Conservation (phyloP, 2,113 vertebrate species). For the Saguinus midas region DNA sequence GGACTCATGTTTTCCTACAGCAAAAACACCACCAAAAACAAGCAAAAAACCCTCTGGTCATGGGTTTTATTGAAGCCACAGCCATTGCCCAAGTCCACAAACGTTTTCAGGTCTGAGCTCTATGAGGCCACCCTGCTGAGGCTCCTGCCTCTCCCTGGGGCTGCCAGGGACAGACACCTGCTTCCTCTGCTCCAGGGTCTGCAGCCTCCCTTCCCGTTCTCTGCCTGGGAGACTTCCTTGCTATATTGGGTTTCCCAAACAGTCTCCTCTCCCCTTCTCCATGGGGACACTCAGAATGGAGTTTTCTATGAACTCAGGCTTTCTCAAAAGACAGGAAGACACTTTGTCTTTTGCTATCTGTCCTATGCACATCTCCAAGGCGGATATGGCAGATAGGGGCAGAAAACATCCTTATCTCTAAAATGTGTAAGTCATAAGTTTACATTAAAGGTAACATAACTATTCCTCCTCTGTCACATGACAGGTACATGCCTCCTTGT, state of each 20-base stretch:
- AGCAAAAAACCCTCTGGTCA: neutral
- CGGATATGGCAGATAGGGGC: neutral
- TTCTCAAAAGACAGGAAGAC: slow-evolving; percentile 7
- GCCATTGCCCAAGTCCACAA: neutral
- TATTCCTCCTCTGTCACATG: neutral
- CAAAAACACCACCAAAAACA: neutral
- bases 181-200: neutral
- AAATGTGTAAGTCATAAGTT: slow-evolving; percentile 12
- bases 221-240: neutral
- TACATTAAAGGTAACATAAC: neutral
- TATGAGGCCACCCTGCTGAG: neutral
- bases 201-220: neutral
- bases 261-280: neutral
- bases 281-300: neutral
- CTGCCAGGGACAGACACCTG: neutral
- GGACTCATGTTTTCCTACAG: neutral
- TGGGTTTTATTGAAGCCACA: neutral
- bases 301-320: neutral
- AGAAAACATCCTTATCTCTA: neutral
- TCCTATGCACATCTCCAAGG: neutral
- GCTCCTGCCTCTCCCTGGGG: neutral
- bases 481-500: neutral
- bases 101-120: neutral
- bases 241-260: slow-evolving; percentile 1
- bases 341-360: neutral